Base-by-base conservation (phyloP, 2,888 invertebrate genomes). In the Lobophora halterata region DNA sequence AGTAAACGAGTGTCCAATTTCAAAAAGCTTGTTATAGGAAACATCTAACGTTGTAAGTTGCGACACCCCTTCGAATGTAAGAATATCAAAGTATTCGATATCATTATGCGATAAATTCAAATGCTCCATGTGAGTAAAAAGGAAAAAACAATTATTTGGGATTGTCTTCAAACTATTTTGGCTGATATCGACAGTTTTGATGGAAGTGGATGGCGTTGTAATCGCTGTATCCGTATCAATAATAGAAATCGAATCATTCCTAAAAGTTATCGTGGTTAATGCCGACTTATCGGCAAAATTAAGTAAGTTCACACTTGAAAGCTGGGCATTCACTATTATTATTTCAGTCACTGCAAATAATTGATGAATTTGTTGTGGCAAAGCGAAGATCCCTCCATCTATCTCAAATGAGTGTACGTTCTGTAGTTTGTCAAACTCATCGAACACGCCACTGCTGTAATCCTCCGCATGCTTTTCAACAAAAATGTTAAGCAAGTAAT, bases 11-110 rank as follows among this genome's bases (percentile, higher is more conserved):
- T 36, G 35, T 10, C 39, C 35, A 2, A 45, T 39, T 35, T 31
- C 35, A 13, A 25, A 28, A n/a, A 45, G 16, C 8, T 10, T 25
- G 20, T 45, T 45, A 10, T 39, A 17, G 9, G 44, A 39, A 32
- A 39, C 27, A 20, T 45, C 44, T 13, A 45, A 14, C 1, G 13
- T 39, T 9, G 1, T 28, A n/a, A 45, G 26, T 10, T 29, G 14
- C 13, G 29, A 24, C 2, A 45, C 27, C 3, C 44, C 44, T 32
- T 45, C 44, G 27, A 45, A 45, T 13, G 44, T 45, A 6, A 45
- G 32, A 11, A 45, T 39, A 29, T 39, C 35, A 13, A 45, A 36
- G n/a, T 11, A 32, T 6, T 7, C n/a, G 10, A 45, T 39, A 7
- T 11, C 7, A 29, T 45, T 45, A n/a, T 39, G 31, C 2, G 44